Evolutionary conservation across 2,888 invertebrate genomes (phyloP), one percentile per base, ranked within the genome.

Genomic region (Athripsodes cinereus): DNA sequence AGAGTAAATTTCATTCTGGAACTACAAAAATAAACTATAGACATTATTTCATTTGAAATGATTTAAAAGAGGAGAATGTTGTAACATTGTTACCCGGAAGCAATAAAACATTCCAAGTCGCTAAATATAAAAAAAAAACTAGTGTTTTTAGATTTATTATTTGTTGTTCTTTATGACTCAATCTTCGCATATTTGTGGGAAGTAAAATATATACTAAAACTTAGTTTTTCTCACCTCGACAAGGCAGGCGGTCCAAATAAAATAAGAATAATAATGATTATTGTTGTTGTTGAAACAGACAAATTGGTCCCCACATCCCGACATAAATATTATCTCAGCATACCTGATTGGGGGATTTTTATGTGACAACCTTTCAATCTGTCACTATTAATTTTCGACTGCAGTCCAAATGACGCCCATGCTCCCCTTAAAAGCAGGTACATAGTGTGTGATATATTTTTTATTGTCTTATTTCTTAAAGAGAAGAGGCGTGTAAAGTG

Each of bases 291-390:
- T 8, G 40, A n/a, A 19, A 2, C 53, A 54, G 62, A 62, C 62
- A 62, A 62, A 62, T 62, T 62, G 62, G 56, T 55, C 59, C 40
- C 40, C 55, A 31, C 40, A 54, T 44, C 47, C 60, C 16, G 52
- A 62, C 62, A 62, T 60, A 62, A 62, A 62, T 60, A 60, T 59
- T 60, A 60, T 59, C 58, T 19, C 57, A n/a, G 22, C 35, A 22
- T 62, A 62, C 57, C 57, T 57, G 59, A 53, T 53, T 50, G 57
- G 50, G 55, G 40, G 13, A 58, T 62, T 62, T 62, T 62, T 62
- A 60, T 60, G 55, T 58, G 60, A 62, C 60, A 40, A 58, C 59
- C 60, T 62, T 53, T 62, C 59, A 59, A 62, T 62, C 60, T 57
- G 60, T 62, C 58, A 58, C 62, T 59, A 62, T 62, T 62, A 62